Conservation (phyloP, 2,797 vertebrate genomes). For the Rhabdophis nuchalis region DNA sequence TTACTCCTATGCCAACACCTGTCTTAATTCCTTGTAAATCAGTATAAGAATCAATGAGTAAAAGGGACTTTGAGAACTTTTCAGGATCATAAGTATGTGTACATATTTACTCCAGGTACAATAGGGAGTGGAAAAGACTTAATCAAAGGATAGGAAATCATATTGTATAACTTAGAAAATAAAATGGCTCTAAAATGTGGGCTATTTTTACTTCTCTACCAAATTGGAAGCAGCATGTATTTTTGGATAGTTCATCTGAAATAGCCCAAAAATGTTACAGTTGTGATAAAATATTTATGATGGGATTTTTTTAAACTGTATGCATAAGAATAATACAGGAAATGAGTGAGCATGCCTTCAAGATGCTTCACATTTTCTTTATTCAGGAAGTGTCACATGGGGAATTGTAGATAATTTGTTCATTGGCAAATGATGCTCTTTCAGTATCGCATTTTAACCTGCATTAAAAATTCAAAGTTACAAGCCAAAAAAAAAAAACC, state of each 20-base stretch:
- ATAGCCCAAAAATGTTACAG: slow-evolving; percentile 33
- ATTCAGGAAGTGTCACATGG: slow-evolving; percentile 50
- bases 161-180: neutral
- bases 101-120: neutral
- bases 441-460: slow-evolving; percentile 52
- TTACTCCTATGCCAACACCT: neutral
- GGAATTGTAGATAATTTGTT: slow-evolving; percentile 63
- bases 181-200: neutral
- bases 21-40: neutral
- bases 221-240: slow-evolving; percentile 4
- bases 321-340: slow-evolving; percentile 51
- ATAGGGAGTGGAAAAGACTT: neutral
- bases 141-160: neutral
- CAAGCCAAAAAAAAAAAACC: slow-evolving; percentile 56
- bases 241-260: slow-evolving; percentile 41
- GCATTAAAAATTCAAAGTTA: slow-evolving; percentile 49
- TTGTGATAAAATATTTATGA: slow-evolving; percentile 63
- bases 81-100: neutral
- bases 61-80: neutral
- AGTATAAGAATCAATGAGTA: neutral
- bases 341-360: slow-evolving; percentile 24
- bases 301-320: slow-evolving; percentile 57
- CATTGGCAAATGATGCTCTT: slow-evolving; percentile 56
- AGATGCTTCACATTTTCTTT: slow-evolving; percentile 48
- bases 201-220: neutral